Percentiles rank a stretch among this genome's conserved stretches.
Evolutionary conservation across 2,113 vertebrate species (phyloP).

Genomic region (Ciconia maguari): DNA sequence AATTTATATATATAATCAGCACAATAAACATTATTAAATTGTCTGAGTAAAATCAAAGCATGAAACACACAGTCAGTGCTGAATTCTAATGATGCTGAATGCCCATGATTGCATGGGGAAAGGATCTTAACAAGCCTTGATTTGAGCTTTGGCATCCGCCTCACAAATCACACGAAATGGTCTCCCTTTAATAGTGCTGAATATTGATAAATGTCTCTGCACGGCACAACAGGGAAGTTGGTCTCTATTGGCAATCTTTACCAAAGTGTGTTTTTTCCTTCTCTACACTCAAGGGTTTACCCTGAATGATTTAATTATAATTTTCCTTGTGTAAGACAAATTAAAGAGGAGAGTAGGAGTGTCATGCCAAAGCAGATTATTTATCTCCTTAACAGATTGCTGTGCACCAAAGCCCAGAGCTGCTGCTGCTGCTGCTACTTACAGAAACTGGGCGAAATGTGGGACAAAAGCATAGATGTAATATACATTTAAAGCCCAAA

Average conservation of each 20-base stretch:
- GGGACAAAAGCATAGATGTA: constrained; percentile 60
- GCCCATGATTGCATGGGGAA: constrained; percentile 60
- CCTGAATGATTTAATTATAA: constrained; percentile 97
- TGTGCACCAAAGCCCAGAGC: constrained; percentile 88
- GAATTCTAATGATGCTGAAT: constrained; percentile 76
- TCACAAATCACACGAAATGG: constrained; percentile 73
- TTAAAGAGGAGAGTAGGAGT: constrained; percentile 89
- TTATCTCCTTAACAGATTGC: constrained; percentile 95
- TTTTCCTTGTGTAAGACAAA: constrained; percentile 92
- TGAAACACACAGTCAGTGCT: constrained; percentile 57
- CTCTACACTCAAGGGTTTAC: constrained; percentile 84
- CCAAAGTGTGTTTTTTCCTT: constrained; percentile 76
- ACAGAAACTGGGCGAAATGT: constrained; percentile 38
- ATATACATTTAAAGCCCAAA: constrained; percentile 51
- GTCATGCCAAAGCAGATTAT: constrained; percentile 93
- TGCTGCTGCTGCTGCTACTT: constrained; percentile 77
- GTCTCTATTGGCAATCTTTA: constrained; percentile 77
- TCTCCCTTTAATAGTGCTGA: constrained; percentile 70
- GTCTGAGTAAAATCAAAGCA: constrained; percentile 72
- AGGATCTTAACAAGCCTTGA: constrained; percentile 76
- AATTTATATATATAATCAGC: constrained; percentile 74
- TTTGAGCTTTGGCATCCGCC: constrained; percentile 69
- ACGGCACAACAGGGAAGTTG: constrained; percentile 73
- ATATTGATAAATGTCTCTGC: constrained; percentile 80
- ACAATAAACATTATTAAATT: constrained; percentile 79